A percentile compares a stretch with the other conserved stretches of the same genome.
Evolutionary conservation across 2,797 vertebrate genomes (phyloP).

Genomic region (Fistularia commersonii): DNA sequence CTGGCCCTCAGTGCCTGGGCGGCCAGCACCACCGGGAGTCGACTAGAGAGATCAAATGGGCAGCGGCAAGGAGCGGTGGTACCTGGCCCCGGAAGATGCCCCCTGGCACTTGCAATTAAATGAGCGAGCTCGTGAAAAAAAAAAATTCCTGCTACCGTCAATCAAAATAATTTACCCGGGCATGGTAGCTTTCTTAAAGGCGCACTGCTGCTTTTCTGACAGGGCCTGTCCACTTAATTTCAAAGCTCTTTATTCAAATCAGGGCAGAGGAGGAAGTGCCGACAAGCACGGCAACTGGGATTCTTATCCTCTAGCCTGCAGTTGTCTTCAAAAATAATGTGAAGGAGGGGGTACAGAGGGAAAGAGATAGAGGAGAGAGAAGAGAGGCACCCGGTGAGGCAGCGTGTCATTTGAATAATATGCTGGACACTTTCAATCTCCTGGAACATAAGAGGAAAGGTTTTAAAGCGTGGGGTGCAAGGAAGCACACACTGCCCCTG

Average conservation of each 20-base stretch:
- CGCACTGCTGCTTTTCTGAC: conserved; percentile 72
- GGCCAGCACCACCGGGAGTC: conserved; percentile 77
- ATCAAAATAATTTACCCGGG: conserved; percentile 91
- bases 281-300: conserved; percentile 58
- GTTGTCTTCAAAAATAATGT: conserved; percentile 76
- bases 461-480: conserved; percentile 64
- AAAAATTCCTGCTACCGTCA: conserved; percentile 83
- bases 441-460: conserved; percentile 65
- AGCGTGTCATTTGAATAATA: conserved; percentile 75
- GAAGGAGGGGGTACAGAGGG: conserved; percentile 23
- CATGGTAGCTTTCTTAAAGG: conserved; percentile 79
- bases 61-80: conserved; percentile 65
- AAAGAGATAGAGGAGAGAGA: conserved; percentile 49
- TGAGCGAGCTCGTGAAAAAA: conserved; percentile 67
- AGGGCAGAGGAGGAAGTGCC: conserved; percentile 70
- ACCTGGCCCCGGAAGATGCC: conserved; percentile 91
- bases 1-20: conserved; percentile 88
- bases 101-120: conserved; percentile 92
- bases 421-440: conserved; percentile 73
- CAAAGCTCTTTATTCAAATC: conserved; percentile 83
- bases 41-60: conserved; percentile 82
- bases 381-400: conserved; percentile 64
- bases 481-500: conserved; percentile 57
- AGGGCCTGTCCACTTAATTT: conserved; percentile 81
- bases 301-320: conserved; percentile 76